A percentile compares a stretch with the other conserved stretches of the same genome.
These are phyloP conservation scores for Bovichtus diacanthus DNA, from an alignment of 2,797 vertebrate genomes.

Conservation along the genomic window DNA sequence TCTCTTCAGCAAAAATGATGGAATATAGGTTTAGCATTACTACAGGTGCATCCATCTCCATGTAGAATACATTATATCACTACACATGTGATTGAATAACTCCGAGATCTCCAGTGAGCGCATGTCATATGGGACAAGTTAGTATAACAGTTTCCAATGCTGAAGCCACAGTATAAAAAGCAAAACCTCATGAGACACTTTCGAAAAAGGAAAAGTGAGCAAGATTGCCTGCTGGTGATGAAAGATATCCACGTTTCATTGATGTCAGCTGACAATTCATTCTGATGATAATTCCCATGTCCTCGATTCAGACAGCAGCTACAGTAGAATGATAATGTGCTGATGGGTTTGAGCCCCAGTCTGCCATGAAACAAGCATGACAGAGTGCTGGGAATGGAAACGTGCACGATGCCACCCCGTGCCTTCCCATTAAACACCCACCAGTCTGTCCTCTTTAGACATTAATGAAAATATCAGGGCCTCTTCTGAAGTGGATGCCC, in stretches of 20 bases:
- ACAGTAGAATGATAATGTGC: slow-evolving; percentile 78
- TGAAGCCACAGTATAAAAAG: slow-evolving; percentile 4
- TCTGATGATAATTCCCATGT: slow-evolving; percentile 69
- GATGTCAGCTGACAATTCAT: slow-evolving; percentile 72
- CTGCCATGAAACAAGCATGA: slow-evolving; percentile 75
- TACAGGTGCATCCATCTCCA: slow-evolving; percentile 6
- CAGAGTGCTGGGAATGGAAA: slow-evolving; percentile 63
- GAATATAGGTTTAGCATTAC: slow-evolving; percentile 22
- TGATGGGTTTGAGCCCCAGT: slow-evolving; percentile 71
- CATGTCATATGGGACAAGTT: background rate
- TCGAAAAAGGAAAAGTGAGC: slow-evolving; percentile 15
- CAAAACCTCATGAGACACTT: slow-evolving; percentile 16
- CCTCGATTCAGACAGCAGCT: slow-evolving; percentile 77
- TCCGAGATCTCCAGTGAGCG: background rate
- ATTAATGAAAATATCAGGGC: slow-evolving; percentile 68
- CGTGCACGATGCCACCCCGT: slow-evolving; percentile 41
- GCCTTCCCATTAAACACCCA: slow-evolving; percentile 50
- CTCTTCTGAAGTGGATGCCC: slow-evolving; percentile 62
- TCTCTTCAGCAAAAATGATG: slow-evolving; percentile 40
- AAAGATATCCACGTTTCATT: slow-evolving; percentile 69
- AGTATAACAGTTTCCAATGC: background rate
- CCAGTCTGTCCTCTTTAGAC: slow-evolving; percentile 63
- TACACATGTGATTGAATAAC: slow-evolving; percentile 7
- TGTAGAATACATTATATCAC: background rate
- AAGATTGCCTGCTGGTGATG: slow-evolving; percentile 28